Evolutionary conservation across 1,140 invertebrate species (phyloP).

Genomic region (Eurosta solidaginis): DNA sequence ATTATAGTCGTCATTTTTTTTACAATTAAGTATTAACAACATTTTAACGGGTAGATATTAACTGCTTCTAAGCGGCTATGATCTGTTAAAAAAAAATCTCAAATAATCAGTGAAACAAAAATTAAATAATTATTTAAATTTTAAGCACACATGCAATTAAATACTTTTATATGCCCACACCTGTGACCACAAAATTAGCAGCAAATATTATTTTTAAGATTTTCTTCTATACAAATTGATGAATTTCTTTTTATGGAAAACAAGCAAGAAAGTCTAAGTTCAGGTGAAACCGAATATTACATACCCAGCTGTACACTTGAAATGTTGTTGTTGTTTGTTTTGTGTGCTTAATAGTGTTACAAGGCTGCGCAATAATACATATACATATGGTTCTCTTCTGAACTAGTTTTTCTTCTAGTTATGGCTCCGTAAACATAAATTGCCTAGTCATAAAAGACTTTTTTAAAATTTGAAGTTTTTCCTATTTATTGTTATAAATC

Average conservation of each 20-base stretch:
- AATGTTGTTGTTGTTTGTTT: no score
- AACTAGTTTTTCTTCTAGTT: no score
- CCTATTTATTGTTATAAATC: no score
- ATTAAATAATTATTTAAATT: background rate
- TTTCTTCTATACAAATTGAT: background rate
- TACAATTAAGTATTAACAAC: background rate
- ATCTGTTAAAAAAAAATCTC: background rate
- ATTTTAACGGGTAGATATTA: slow-evolving; percentile 19
- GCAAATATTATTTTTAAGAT: background rate
- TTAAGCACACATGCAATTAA: background rate
- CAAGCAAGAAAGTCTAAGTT: no score
- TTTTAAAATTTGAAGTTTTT: no score
- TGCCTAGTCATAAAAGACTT: no score
- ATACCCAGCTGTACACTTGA: no score
- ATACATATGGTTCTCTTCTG: no score
- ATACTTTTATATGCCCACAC: background rate
- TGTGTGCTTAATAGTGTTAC: no score
- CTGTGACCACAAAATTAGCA: background rate
- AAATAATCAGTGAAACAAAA: background rate
- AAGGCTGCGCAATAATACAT: no score
- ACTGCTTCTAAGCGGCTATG: slow-evolving; percentile 12
- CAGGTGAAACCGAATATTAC: no score
- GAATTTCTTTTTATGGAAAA: background rate
- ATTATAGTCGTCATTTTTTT: background rate
- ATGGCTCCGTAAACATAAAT: no score